Base-by-base conservation (phyloP, 2,113 vertebrate species). In the Carettochelys insculpta region DNA sequence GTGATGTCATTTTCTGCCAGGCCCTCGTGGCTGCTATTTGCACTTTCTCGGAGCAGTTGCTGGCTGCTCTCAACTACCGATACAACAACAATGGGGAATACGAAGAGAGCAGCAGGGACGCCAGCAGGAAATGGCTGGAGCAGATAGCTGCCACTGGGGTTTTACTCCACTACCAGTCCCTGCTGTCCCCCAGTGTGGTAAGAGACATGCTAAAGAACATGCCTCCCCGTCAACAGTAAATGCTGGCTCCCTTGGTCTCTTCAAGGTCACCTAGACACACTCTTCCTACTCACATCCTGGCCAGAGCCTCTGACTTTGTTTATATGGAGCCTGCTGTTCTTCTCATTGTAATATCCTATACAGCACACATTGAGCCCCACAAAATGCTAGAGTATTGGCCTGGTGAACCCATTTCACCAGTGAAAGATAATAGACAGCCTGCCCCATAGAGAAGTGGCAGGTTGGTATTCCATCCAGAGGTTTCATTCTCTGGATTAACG, bases 111-210 rank as follows among this genome's bases (percentile, higher is more conserved):
- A 97, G 99, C 98, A 98, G 99, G 52, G 99, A 99, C 0, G 99
- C 99, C 97, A 99, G 99, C 97, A 98, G 98, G 95, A 99, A 99
- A 95, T 99, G 99, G 99, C 97, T 99, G 95, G 99, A 99, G 95
- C 99, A 99, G 95, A 98, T 99, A 85, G 98, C 99, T 1, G 98
- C 97, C 95, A 99, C 99, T 0, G 99, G 99, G 0, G 98, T 98
- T 93, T 96, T 99, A 47, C 96, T 99, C 68, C 98, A 99, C 97
- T 99, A 98, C 96, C 99, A 99, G 98, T 99, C 99, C 41, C 97
- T 99, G 50, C 98, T 99, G 8, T 98, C 98, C 1, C 98, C 98
- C 0, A 53, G 97, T 0, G 80, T 97, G 98, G 99, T 99, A 97
- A 99, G 99, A 89, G 96, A 71, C n/a, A 43, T 29, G 19, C 61